Percentiles rank a stretch among this genome's conserved stretches.
phyloP scores from a whole-genome alignment of 2,113 vertebrate species.

The Antigone vipio region DNA sequence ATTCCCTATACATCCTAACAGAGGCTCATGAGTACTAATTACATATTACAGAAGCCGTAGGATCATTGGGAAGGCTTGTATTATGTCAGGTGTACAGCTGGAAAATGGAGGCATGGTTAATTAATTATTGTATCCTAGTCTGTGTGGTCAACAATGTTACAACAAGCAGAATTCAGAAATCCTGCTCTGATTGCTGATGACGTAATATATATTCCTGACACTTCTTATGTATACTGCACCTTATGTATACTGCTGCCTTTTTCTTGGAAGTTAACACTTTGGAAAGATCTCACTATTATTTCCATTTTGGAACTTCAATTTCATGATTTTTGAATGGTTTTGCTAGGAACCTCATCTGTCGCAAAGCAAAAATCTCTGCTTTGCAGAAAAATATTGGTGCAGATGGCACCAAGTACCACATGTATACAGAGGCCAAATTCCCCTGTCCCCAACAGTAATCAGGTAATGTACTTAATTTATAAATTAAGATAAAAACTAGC shows the following conservation, averaged over 20 bases:
- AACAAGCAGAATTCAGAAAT: neutral
- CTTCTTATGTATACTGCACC: neutral
- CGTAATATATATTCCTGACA: neutral
- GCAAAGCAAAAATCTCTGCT: neutral
- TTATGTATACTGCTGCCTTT: neutral
- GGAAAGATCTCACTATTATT: neutral
- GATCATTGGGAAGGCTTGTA: neutral
- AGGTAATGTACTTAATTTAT: neutral
- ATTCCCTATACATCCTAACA: neutral
- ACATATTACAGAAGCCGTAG: neutral
- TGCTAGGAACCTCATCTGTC: neutral
- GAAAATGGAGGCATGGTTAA: neutral
- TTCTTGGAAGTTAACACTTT: neutral
- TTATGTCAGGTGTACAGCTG: neutral
- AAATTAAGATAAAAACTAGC: neutral
- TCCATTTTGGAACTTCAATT: neutral
- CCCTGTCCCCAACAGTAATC: neutral
- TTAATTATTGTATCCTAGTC: neutral
- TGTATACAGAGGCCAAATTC: neutral
- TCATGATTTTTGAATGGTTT: neutral
- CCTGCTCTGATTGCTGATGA: neutral
- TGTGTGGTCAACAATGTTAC: neutral
- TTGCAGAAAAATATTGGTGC: neutral
- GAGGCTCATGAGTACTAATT: neutral
- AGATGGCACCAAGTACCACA: neutral